Evolutionary conservation across 2,113 vertebrate genomes (phyloP).

Genomic region (Oenanthe melanoleuca): DNA sequence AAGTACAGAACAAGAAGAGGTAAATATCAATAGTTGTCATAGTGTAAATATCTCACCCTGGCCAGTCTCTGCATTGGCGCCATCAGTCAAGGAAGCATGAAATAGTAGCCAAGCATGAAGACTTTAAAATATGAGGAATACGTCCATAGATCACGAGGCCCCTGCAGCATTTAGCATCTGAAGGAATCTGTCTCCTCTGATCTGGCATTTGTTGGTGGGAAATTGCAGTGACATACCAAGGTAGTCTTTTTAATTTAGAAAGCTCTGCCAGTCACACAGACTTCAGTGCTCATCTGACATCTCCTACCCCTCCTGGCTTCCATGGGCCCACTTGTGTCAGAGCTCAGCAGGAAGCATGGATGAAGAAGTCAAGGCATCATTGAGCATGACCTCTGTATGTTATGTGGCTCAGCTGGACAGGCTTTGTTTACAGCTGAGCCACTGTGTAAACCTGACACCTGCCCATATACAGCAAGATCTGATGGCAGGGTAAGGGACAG

Average conservation of each 20-base stretch:
- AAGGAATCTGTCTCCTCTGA: background rate
- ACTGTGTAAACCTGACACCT: background rate
- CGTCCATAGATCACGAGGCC: background rate
- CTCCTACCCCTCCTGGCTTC: slow-evolving; percentile 30
- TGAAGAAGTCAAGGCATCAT: background rate
- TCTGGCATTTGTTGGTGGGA: background rate
- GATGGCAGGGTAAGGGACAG: background rate
- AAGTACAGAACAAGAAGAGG: background rate
- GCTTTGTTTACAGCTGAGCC: background rate
- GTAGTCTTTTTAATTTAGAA: background rate
- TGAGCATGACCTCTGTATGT: background rate
- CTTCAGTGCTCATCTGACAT: background rate
- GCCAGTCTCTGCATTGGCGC: background rate
- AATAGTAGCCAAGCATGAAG: background rate
- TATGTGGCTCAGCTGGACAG: background rate
- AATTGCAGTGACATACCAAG: background rate
- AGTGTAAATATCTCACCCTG: background rate
- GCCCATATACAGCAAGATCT: background rate
- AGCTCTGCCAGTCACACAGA: background rate
- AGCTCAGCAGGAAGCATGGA: background rate
- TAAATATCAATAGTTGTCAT: background rate
- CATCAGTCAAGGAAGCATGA: background rate
- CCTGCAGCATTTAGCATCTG: background rate
- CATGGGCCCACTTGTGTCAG: background rate
- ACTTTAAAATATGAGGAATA: background rate